phyloP scores from a whole-genome alignment of 2,888 invertebrate species.

The Thymelicus acteon region DNA sequence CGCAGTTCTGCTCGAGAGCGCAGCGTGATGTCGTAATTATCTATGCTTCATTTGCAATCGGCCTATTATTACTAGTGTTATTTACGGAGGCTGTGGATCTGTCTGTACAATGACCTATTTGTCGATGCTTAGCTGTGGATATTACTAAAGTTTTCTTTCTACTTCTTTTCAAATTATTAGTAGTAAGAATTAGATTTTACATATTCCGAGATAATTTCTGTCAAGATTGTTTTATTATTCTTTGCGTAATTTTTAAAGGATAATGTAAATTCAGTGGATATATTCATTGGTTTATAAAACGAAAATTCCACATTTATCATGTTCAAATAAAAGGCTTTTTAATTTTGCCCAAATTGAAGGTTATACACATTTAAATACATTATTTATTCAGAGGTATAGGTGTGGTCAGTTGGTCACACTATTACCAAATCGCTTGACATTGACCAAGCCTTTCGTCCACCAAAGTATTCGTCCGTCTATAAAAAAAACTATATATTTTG shows the following conservation, averaged over 20 bases:
- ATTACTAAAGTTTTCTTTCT: too few relatives aligned
- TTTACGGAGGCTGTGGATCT: not conserved
- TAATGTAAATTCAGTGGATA: too few relatives aligned
- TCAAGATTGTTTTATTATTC: too few relatives aligned
- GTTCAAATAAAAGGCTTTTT: not conserved
- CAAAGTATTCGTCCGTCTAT: not conserved
- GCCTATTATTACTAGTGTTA: not conserved
- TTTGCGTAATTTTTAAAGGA: too few relatives aligned
- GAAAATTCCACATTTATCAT: not conserved
- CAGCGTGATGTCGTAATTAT: constrained; percentile 30
- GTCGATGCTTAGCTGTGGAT: not conserved
- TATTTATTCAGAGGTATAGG: not conserved
- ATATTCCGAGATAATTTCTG: too few relatives aligned
- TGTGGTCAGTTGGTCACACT: not conserved
- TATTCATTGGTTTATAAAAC: too few relatives aligned
- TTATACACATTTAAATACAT: not conserved
- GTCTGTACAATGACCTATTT: not conserved
- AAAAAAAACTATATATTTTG: too few relatives aligned
- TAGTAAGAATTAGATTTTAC: too few relatives aligned
- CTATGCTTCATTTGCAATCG: constrained; percentile 17
- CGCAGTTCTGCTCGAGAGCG: constrained; percentile 13
- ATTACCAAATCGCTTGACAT: constrained; percentile 18
- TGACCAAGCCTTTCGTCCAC: not conserved
- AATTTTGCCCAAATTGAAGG: not conserved
- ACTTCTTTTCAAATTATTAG: too few relatives aligned